A percentile compares a stretch with the other conserved stretches of the same genome.
phyloP scores from a whole-genome alignment of 2,113 vertebrate species.

The Fregata magnificens region DNA sequence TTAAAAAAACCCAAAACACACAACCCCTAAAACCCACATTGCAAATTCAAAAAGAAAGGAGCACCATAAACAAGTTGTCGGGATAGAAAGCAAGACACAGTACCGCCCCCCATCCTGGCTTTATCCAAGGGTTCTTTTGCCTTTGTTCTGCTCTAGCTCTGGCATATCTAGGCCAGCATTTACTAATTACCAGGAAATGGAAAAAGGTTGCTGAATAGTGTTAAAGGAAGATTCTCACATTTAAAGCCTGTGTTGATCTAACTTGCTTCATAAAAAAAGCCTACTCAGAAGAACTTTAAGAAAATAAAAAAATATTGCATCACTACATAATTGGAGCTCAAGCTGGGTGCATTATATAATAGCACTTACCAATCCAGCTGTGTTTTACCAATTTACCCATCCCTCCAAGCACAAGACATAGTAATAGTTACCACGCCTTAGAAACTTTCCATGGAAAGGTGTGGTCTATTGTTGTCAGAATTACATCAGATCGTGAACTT shows the following conservation, averaged over 20 bases:
- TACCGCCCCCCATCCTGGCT: not conserved
- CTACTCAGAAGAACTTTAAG: not conserved
- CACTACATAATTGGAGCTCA: not conserved
- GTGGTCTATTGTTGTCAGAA: slow-evolving; percentile 10
- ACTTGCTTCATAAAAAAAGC: not conserved
- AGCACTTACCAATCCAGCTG: not conserved
- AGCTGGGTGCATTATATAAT: not conserved
- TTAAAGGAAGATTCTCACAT: not conserved
- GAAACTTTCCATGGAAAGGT: slow-evolving; percentile 31
- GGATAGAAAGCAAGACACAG: not conserved
- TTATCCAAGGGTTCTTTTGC: not conserved
- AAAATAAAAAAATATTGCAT: not conserved
- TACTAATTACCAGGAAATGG: not conserved
- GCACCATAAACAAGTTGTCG: not conserved
- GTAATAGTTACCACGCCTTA: not conserved
- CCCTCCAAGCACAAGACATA: not conserved
- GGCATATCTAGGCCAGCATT: not conserved
- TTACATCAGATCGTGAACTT: slow-evolving; percentile 31
- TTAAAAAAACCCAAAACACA: not conserved
- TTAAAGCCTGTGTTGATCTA: not conserved
- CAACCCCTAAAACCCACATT: not conserved
- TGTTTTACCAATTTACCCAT: not conserved
- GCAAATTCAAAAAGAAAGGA: not conserved
- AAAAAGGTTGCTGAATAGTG: not conserved
- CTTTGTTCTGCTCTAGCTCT: not conserved